Conservation (phyloP, 1,140 invertebrate genomes). For the Conus ventricosus region DNA sequence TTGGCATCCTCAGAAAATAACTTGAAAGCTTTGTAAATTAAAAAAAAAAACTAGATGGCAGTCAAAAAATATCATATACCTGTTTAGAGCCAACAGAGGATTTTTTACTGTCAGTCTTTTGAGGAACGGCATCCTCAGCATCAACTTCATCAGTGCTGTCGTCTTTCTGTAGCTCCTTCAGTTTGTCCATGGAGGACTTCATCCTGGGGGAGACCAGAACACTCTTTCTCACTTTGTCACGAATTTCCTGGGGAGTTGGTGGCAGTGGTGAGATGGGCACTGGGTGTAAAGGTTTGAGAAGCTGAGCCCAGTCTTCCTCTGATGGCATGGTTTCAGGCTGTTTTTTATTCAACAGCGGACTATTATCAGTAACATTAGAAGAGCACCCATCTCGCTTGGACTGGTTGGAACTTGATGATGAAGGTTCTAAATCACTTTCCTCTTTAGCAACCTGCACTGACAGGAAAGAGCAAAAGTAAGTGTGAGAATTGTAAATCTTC, state of each 20-base stretch:
- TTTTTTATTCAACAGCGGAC: not conserved
- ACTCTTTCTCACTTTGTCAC: slow-evolving; percentile 32
- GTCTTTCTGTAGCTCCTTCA: slow-evolving; percentile 38
- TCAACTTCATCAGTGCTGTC: not conserved
- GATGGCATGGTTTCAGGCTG: not conserved
- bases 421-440: not conserved
- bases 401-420: not conserved
- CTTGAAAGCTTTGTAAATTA: too few species aligned
- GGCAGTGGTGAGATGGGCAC: slow-evolving; percentile 49
- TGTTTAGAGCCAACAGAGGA: not conserved
- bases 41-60: too few species aligned
- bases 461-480: too few species aligned
- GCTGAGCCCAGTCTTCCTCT: not conserved
- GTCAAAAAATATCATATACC: not conserved
- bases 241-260: slow-evolving; percentile 45
- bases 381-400: not conserved
- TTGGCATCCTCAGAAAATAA: too few species aligned
- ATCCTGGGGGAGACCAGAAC: slow-evolving; percentile 43
- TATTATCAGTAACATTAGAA: too few species aligned
- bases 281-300: slow-evolving; percentile 4
- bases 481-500: too few species aligned
- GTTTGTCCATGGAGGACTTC: slow-evolving; percentile 46
- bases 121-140: too few species aligned
- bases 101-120: not conserved
- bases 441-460: too few species aligned